Base-by-base conservation (phyloP, 2,888 invertebrate genomes). In the Agonopterix alstromeriana region DNA sequence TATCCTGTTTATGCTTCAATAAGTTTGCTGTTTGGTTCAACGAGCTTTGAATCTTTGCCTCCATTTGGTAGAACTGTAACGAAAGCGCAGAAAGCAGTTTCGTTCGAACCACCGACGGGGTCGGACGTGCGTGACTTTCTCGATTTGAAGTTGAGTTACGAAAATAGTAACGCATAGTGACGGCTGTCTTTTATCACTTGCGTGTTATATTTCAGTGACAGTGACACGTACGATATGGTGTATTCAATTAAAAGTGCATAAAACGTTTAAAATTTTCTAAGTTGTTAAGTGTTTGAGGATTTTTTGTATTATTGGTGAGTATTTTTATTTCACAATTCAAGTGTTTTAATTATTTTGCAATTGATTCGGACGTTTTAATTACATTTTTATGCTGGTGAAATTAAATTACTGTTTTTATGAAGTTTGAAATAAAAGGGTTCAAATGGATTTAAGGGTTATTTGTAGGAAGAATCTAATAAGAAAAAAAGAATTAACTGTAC, bases 1-100 rank as follows among this genome's bases (percentile, higher is more conserved):
- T 71, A 71, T 75, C 67, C 75, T 72, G 72, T 77, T 73, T 73
- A 72, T 70, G 70, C 70, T 69, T 67, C 69, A 70, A 70, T 70
- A 73, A 73, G 60, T 77, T 74, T 66, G 61, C 59, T 70, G 74
- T 72, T 74, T 72, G 65, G 65, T 62, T 76, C 74, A 70, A 70
- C 70, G 53, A 55, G 60, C 66, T 61, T 57, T n/a, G 63, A 70
- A 67, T 73, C 74, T 73, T 75, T 61, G 70, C 66, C 60, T 62
- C 62, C 53, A 64, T 66, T 63, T 56, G 60, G 56, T 66, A 63
- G 65, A 54, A 52, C 50, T 52, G 57, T 55, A 56, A 57, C 45
- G 47, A n/a, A 36, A n/a, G 14, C 41, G 36, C 35, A 8, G 38
- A 41, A 27, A 27, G 65, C 69, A 80, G 82, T 82, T 57, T 66